phyloP scores from a whole-genome alignment of 2,113 vertebrate species.

The Gulo gulo region DNA sequence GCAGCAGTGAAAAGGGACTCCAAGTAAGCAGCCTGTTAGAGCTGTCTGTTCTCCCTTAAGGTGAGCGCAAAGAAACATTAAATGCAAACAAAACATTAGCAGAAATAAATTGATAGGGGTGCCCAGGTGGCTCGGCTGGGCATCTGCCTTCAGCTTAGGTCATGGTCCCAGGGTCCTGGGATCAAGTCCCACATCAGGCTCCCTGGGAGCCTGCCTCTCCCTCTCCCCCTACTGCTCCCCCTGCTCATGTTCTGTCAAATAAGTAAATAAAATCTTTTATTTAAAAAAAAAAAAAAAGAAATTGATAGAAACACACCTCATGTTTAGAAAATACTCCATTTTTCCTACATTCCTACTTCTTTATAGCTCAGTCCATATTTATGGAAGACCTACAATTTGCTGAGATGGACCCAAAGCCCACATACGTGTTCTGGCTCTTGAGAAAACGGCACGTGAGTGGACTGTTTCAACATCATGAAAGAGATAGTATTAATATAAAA shows the following conservation, averaged over 20 bases:
- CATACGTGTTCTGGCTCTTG: not conserved
- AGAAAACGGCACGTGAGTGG: not conserved
- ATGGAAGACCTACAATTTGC: not conserved
- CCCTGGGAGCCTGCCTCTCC: no score
- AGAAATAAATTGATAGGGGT: not conserved
- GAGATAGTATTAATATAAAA: not conserved
- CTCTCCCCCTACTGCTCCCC: no score
- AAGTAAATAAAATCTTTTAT: not conserved
- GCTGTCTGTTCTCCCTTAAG: not conserved
- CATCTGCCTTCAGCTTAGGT: no score
- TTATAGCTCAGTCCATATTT: not conserved
- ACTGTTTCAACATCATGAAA: no score
- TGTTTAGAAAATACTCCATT: not conserved
- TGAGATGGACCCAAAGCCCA: not conserved
- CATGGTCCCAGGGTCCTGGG: no score
- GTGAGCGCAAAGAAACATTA: not conserved
- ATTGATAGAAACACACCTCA: not conserved
- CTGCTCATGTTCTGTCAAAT: not conserved
- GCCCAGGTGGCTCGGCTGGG: no score
- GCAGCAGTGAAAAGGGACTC: accelerated
- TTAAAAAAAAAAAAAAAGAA: not conserved
- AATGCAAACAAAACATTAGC: not conserved
- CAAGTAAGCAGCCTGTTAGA: accelerated
- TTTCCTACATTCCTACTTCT: no score
- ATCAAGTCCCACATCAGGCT: no score